A percentile compares a stretch with the other conserved stretches of the same genome.
These are phyloP conservation scores for Plecturocebus donacophilus DNA, from an alignment of 2,113 vertebrate species.

Conservation along the genomic window DNA sequence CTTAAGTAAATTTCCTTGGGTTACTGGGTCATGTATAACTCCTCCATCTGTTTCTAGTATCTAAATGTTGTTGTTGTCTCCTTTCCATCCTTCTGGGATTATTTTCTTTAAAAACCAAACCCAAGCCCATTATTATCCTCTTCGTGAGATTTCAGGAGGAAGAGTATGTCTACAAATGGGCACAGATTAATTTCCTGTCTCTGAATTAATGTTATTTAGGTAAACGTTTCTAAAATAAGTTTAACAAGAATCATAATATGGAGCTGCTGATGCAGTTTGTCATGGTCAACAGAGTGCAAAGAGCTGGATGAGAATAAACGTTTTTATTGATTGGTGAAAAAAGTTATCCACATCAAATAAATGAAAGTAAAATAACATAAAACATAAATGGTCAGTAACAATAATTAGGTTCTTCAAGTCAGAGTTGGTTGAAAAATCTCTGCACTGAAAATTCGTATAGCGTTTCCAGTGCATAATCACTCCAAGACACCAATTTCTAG, in stretches of 20 bases:
- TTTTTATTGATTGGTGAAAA: not conserved
- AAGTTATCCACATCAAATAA: not conserved
- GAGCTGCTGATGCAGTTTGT: not conserved
- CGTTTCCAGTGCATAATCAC: not conserved
- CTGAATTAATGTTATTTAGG: not conserved
- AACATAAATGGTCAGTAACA: not conserved
- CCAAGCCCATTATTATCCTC: not conserved
- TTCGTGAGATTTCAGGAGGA: not conserved
- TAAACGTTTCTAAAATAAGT: not conserved
- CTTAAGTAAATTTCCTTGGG: not conserved
- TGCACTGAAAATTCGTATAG: not conserved
- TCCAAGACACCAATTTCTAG: not conserved
- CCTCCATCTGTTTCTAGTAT: not conserved
- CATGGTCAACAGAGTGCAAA: not conserved
- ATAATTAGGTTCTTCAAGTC: not conserved
- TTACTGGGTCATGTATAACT: not conserved
- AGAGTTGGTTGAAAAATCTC: not conserved
- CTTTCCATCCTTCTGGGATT: not conserved
- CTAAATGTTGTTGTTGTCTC: not conserved
- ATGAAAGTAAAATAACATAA: not conserved
- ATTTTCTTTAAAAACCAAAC: not conserved
- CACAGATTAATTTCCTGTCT: not conserved
- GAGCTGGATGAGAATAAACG: not conserved
- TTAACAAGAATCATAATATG: not conserved
- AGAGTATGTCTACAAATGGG: not conserved